Conservation (phyloP, 2,113 vertebrate genomes). For the Pitta sordida region DNA sequence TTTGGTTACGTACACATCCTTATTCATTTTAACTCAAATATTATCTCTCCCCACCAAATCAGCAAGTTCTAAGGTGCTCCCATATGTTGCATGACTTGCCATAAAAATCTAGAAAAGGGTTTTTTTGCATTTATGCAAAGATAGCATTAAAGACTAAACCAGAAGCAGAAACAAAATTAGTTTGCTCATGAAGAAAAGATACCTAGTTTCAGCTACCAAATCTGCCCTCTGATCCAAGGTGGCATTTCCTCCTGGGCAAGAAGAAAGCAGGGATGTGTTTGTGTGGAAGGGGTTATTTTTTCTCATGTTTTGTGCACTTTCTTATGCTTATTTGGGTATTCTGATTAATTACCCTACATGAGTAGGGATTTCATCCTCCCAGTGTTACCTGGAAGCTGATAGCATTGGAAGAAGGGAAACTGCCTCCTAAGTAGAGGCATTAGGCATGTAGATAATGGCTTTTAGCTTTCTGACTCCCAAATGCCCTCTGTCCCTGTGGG, state of each 20-base stretch:
- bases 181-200: neutral
- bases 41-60: neutral
- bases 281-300: neutral
- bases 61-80: neutral
- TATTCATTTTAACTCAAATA: neutral
- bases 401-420: neutral
- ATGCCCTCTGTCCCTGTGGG: neutral
- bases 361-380: neutral
- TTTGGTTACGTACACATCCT: neutral
- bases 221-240: neutral
- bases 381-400: neutral
- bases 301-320: neutral
- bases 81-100: neutral
- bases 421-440: neutral
- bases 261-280: neutral
- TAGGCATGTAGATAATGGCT: neutral
- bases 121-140: neutral
- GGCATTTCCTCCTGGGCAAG: neutral
- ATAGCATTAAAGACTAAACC: neutral
- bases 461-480: constrained; percentile 5
- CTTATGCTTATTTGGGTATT: neutral
- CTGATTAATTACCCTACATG: neutral
- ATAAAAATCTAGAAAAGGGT: neutral
- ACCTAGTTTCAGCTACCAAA: neutral
- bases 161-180: neutral